A percentile compares a stretch with the other conserved stretches of the same genome.
Evolutionary conservation across 2,113 vertebrate genomes (phyloP).

Genomic region (Pachyramphus minor): DNA sequence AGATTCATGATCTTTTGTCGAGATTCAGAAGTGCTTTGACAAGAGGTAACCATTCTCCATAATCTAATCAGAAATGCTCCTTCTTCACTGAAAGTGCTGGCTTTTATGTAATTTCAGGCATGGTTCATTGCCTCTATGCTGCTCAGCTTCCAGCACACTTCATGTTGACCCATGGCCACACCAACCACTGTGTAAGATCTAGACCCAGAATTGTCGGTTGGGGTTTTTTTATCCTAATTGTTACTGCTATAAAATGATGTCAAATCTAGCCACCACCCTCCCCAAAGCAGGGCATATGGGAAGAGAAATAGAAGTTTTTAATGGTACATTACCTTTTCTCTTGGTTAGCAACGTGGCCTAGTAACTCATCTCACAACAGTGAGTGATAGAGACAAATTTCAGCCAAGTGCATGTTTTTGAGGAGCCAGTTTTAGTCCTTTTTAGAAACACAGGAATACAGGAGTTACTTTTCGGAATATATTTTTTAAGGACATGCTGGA

Average conservation of each 20-base stretch:
- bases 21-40: neutral
- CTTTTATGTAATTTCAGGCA: neutral
- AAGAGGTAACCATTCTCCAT: neutral
- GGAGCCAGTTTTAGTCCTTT: neutral
- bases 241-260: neutral
- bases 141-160: neutral
- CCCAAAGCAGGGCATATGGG: neutral
- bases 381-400: neutral
- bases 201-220: neutral
- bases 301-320: neutral
- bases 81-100: neutral
- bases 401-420: neutral
- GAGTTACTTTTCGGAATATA: neutral
- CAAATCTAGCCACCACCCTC: neutral
- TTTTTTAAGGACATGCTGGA: neutral
- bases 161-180: accelerated
- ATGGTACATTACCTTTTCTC: neutral
- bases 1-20: neutral
- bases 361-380: neutral
- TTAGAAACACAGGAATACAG: neutral
- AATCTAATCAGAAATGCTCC: neutral
- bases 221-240: neutral
- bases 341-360: neutral
- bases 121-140: neutral
- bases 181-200: neutral